phyloP scores from a whole-genome alignment of 2,113 vertebrate genomes.

The Cavia aperea region DNA sequence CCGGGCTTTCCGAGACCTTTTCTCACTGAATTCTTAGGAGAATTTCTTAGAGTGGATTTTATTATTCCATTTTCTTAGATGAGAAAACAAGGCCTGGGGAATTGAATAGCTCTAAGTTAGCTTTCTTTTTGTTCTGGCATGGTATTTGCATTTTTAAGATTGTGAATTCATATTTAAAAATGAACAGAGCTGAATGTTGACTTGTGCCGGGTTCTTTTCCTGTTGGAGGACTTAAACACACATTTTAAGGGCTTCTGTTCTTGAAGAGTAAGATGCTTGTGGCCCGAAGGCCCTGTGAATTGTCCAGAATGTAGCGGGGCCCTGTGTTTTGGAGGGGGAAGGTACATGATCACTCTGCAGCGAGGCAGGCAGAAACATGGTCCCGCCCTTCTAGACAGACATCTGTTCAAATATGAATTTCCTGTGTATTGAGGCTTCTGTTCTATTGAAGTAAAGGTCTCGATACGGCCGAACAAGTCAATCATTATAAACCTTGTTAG shows the following conservation, averaged over 20 bases:
- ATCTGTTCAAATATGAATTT: constrained; percentile 78
- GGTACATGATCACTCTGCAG: constrained; percentile 31
- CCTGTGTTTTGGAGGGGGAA: constrained; percentile 22
- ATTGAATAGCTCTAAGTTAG: neutral
- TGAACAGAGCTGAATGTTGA: constrained; percentile 12
- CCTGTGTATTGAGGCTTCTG: constrained; percentile 76
- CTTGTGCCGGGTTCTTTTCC: constrained; percentile 14
- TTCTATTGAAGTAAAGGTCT: constrained; percentile 74
- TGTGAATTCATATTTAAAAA: constrained; percentile 42
- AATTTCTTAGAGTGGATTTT: neutral
- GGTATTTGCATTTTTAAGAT: constrained; percentile 44
- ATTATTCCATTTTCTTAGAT: neutral
- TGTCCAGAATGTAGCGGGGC: constrained; percentile 39
- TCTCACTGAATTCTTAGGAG: neutral
- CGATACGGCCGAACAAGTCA: constrained; percentile 77
- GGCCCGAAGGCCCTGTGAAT: constrained; percentile 38
- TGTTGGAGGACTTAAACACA: constrained; percentile 26
- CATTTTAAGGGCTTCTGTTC: constrained; percentile 34
- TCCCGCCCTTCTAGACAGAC: constrained; percentile 70
- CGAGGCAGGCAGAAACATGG: constrained; percentile 59
- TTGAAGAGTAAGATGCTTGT: constrained; percentile 10
- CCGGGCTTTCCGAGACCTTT: neutral
- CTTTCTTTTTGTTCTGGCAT: constrained; percentile 42
- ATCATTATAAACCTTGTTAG: constrained; percentile 83
- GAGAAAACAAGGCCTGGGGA: constrained; percentile 3